Percentiles rank a stretch among this genome's conserved stretches.
Conservation (phyloP, 2,888 invertebrate species). For the Epicampocera succincta region DNA sequence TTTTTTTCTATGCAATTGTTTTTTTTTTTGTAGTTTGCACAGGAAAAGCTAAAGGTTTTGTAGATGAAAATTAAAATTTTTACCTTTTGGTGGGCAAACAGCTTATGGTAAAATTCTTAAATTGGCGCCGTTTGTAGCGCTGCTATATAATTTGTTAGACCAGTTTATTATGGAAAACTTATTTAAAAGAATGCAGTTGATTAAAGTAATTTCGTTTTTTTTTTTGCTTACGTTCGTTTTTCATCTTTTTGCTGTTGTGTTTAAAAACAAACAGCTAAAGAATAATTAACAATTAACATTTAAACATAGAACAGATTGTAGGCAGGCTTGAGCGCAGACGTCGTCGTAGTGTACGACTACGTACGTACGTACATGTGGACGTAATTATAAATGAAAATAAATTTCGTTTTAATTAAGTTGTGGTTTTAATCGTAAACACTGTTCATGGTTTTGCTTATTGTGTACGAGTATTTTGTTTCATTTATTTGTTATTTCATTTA, state of each 20-base stretch:
- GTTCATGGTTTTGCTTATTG: slow-evolving; percentile 40
- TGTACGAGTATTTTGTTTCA: slow-evolving; percentile 43
- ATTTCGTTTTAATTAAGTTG: slow-evolving; percentile 69
- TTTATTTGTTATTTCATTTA: slow-evolving; percentile 59
- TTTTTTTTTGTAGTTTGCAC: too few relatives aligned
- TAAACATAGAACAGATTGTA: not conserved
- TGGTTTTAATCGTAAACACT: slow-evolving; percentile 63
- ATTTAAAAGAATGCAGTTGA: not conserved
- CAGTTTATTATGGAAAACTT: too few relatives aligned
- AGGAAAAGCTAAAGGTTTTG: too few relatives aligned
- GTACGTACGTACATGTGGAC: slow-evolving; percentile 16
- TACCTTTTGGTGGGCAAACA: too few relatives aligned
- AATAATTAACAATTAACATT: not conserved
- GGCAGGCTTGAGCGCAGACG: not conserved
- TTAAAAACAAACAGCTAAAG: slow-evolving; percentile 14
- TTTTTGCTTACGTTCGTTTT: not conserved
- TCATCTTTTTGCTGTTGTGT: too few relatives aligned
- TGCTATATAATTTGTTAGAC: too few relatives aligned
- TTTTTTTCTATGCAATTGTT: too few relatives aligned
- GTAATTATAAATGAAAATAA: slow-evolving; percentile 65
- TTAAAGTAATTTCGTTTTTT: not conserved
- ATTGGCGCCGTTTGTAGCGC: too few relatives aligned
- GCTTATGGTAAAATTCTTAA: too few relatives aligned
- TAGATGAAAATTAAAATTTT: too few relatives aligned
- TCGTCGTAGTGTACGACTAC: too few relatives aligned